A percentile compares a stretch with the other conserved stretches of the same genome.
Evolutionary conservation across 1,140 invertebrate genomes (phyloP).

Genomic region (Listronotus oregonensis): DNA sequence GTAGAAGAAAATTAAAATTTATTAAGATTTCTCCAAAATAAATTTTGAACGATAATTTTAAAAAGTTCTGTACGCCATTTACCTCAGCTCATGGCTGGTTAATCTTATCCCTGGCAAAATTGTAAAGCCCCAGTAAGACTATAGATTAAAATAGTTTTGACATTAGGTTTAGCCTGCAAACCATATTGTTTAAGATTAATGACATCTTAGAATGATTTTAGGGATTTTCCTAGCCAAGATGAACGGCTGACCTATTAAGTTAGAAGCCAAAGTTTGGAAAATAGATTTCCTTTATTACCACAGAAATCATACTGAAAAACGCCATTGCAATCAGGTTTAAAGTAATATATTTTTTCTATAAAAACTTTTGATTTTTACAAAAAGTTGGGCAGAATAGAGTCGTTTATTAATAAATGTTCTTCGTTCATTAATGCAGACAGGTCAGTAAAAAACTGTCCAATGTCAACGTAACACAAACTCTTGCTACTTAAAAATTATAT

Average conservation of each 20-base stretch:
- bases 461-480: too few relatives aligned
- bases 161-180: slow-evolving; percentile 39
- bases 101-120: slow-evolving; percentile 34
- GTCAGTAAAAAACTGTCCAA: too few relatives aligned
- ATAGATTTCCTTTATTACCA: slow-evolving; percentile 21
- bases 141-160: slow-evolving; percentile 43
- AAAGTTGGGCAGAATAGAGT: too few relatives aligned
- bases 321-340: too few relatives aligned
- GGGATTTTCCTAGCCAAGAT: slow-evolving; percentile 36
- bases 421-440: too few relatives aligned
- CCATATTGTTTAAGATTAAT: slow-evolving; percentile 39
- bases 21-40: background rate
- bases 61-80: slow-evolving; percentile 29
- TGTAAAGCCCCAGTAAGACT: slow-evolving; percentile 32
- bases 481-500: too few relatives aligned
- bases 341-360: too few relatives aligned
- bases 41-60: slow-evolving; percentile 23
- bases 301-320: too few relatives aligned
- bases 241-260: slow-evolving; percentile 36
- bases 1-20: too few relatives aligned
- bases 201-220: slow-evolving; percentile 37
- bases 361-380: too few relatives aligned
- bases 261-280: slow-evolving; percentile 27
- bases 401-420: too few relatives aligned
- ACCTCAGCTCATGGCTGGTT: slow-evolving; percentile 26